Percentiles rank a stretch among this genome's conserved stretches.
phyloP scores from a whole-genome alignment of 1,140 invertebrate genomes.

The Microplitis mediator region DNA sequence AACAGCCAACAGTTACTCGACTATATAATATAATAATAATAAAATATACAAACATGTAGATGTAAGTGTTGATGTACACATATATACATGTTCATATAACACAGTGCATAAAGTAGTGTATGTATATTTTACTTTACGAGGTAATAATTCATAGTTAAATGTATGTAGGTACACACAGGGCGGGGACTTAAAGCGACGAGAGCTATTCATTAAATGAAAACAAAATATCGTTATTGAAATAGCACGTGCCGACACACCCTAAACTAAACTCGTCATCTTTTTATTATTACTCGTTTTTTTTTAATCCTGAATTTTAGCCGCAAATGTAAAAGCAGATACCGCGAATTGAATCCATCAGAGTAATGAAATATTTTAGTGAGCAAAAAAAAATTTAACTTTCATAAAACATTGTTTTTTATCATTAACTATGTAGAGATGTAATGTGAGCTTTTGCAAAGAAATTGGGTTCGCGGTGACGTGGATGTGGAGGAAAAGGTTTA shows the following conservation, averaged over 20 bases:
- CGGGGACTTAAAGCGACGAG: constrained; percentile 8
- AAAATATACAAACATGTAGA: too few species aligned
- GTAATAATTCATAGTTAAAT: constrained; percentile 45
- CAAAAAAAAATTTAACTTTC: too few species aligned
- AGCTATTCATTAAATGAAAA: constrained; percentile 33
- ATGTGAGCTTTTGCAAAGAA: too few species aligned
- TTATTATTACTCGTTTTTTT: neutral
- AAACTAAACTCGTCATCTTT: constrained; percentile 8
- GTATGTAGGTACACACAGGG: neutral
- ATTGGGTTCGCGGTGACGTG: too few species aligned
- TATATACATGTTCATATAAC: neutral
- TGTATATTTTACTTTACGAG: constrained; percentile 49
- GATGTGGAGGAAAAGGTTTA: neutral
- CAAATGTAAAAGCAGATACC: neutral
- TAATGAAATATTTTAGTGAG: constrained; percentile 6
- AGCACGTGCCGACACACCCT: constrained; percentile 21
- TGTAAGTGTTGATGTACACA: neutral
- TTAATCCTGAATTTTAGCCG: neutral
- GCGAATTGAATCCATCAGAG: constrained; percentile 2
- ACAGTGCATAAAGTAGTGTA: neutral
- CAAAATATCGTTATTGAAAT: constrained; percentile 36
- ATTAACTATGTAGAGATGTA: neutral
- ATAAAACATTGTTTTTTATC: neutral
- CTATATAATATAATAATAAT: too few species aligned
- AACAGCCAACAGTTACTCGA: too few species aligned